Evolutionary conservation across 2,113 vertebrate species (phyloP), one percentile per base, ranked within the genome.

Genomic region (Origma solitaria): DNA sequence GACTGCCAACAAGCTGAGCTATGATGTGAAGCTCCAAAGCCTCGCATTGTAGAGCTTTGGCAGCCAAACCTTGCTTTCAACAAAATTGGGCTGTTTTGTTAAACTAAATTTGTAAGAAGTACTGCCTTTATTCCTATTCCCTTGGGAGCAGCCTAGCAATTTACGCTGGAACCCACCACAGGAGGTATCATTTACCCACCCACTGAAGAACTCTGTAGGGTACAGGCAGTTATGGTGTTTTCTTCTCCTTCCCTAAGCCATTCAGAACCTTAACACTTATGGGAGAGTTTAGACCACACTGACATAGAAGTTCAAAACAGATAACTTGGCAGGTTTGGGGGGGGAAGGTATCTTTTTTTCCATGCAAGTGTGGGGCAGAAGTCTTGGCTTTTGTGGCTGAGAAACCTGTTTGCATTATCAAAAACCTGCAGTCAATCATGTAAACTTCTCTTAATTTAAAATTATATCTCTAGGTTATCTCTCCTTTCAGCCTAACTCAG

Each of bases 1-100:
- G 56, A 51, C 40, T 95, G 71, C 71, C 76, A 88, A 40, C 0
- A 3, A 80, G 31, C 40, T 83, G n/a, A 68, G 15, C 61, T 61
- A n/a, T 57, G 49, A 64, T 31, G 57, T 82, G 79, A 69, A 69
- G 19, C n/a, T 86, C 57, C 80, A 82, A 96, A 85, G 35, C 38
- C 45, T 82, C 70, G 53, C 23, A 30, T n/a, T 30, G 7, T 35
- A 68, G 11, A 65, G 24, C 28, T 77, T 53, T 86, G 76, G 40
- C 50, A 92, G 58, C 44, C 77, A 90, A 53, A 86, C 17, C 20
- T 49, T 65, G 10, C 20, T 80, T 90, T 77, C 44, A 38, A 19
- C 24, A 88, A 61, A 80, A 68, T 17, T 53, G 30, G 56, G 10
- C 42, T 57, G 20, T 33, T 87, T 76, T 69, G 4, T 72, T 65